Base-by-base conservation (phyloP, 30 jellyfish, hydroid and myxozoan genomes). In the Hydractinia symbiolongicarpus region DNA sequence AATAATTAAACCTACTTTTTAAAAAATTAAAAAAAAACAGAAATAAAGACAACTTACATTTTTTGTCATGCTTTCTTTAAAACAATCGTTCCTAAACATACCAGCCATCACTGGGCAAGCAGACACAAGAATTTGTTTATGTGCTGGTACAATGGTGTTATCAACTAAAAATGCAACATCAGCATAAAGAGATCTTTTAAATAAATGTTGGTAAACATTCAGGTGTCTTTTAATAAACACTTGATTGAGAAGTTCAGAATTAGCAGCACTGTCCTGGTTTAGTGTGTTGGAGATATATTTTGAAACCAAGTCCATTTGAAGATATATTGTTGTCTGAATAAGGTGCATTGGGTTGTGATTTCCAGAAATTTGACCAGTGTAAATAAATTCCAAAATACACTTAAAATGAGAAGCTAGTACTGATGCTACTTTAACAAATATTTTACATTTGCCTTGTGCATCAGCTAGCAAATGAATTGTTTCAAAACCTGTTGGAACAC, bases 91-190 rank as follows among this genome's bases (percentile, higher is more conserved):
- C 16, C 95, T 84, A 61, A 91, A 91, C 98, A 91, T 91, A n/a
- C 95, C 98, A 55, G 94, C 98, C 98, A 91, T 91, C 89, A 91
- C 71, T 55, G 75, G 94, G 60, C 98, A 91, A 72, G 83, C 95
- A 9, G 95, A 84, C 15, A 86, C 79, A 5, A 91, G 89, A 13
- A 87, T 76, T 54, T 88, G 91, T 75, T 91, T 91, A 89, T 91
- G 98, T 6, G 95, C 95, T 5, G 98, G 96, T 54, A 91, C 79
- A 7, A 72, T 60, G 7, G 81, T 81, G 68, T 81, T 87, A 4
- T 91, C 98, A 15, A 91, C 81, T 5, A 71, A 66, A 75, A 91
- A 91, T 51, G 87, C 53, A 13, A 91, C 95, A 91, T 91, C 98
- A 15, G 98, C 79, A 77, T 58, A 91, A 50, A 91, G 64, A 11